Evolutionary conservation across 2,797 vertebrate species (phyloP), one percentile per base, ranked within the genome.

Genomic region (Kryptopterus vitreolus): DNA sequence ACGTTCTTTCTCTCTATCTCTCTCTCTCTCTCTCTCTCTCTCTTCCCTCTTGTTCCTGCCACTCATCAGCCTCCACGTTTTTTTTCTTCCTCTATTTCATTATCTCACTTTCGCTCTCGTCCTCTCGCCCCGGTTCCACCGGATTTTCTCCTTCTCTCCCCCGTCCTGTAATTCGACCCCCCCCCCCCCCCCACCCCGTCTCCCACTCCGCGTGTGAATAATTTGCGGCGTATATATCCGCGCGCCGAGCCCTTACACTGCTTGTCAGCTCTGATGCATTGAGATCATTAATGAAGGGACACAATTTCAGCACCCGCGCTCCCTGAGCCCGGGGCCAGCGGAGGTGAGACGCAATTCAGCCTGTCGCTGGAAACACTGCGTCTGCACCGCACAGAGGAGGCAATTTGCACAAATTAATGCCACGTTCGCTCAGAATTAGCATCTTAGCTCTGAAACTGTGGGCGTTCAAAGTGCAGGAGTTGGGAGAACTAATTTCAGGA

Each of bases 351-450:
- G 53, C 81, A 82, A 82, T 81, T 85, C 86, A 85, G 55, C 58
- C 82, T 85, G 85, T 81, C 78, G 79, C 77, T 79, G 70, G 88
- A 81, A 85, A 82, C 66, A 73, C 71, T 80, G 81, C 6, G 22
- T 85, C 84, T 88, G 81, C 84, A 88, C 77, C 86, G 50, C n/a
- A 20, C 84, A 68, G 58, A n/a, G 55, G 43, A 38, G 73, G 78
- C 46, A 82, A 86, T 83, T 87, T 88, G 53, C 79, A 79, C 86
- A 85, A 66, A 84, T 88, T 87, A 82, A 84, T 83, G 83, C 83
- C 81, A 88, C 89, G 85, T 90, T 84, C 84, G 84, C 84, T 35
- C 68, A 69, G 86, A 91, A 91, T 90, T 88, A 90, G 83, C 66
- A 66, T 86, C 85, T 77, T 87, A 79, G 82, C 68, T 78, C 84